phyloP scores from a whole-genome alignment of 2,113 vertebrate species.

The Muscicapa adusta region DNA sequence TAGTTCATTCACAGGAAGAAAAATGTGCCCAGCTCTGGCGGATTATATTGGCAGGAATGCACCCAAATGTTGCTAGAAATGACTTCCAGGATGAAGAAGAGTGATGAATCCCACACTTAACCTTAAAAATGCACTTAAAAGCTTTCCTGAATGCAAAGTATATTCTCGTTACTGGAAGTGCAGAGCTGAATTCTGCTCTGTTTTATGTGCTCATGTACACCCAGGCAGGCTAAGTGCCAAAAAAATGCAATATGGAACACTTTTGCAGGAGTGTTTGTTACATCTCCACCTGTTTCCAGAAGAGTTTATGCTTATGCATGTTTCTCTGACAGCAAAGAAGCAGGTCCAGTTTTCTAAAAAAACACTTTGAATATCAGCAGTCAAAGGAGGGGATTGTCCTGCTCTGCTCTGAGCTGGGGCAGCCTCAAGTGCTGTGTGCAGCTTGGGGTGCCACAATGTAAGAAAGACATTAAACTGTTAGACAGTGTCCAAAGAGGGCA shows the following conservation, averaged over 20 bases:
- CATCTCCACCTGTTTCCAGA: background rate
- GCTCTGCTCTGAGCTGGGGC: fast-evolving
- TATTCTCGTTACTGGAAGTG: background rate
- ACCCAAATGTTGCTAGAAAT: slow-evolving; percentile 36
- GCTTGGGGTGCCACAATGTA: fast-evolving
- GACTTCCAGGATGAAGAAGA: slow-evolving; percentile 23
- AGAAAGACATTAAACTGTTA: fast-evolving
- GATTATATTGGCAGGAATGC: slow-evolving; percentile 1
- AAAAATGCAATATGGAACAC: background rate
- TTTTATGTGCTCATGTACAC: background rate
- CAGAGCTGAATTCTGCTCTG: background rate
- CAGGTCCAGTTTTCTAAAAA: background rate
- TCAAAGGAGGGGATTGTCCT: background rate
- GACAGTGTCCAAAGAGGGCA: background rate
- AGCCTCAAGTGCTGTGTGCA: fast-evolving
- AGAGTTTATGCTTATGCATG: slow-evolving; percentile 26
- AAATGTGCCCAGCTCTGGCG: background rate
- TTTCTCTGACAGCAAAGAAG: background rate
- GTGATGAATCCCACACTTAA: slow-evolving; percentile 37
- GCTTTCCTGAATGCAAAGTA: slow-evolving; percentile 10
- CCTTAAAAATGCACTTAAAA: slow-evolving; percentile 26
- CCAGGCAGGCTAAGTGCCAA: slow-evolving; percentile 20
- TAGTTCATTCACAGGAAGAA: slow-evolving; percentile 49
- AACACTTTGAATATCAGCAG: background rate
- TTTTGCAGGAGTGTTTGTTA: slow-evolving; percentile 31